Percentiles rank a stretch among this genome's conserved stretches.
phyloP scores from a whole-genome alignment of 1,140 invertebrate genomes.

The Drosophila micromelanica region DNA sequence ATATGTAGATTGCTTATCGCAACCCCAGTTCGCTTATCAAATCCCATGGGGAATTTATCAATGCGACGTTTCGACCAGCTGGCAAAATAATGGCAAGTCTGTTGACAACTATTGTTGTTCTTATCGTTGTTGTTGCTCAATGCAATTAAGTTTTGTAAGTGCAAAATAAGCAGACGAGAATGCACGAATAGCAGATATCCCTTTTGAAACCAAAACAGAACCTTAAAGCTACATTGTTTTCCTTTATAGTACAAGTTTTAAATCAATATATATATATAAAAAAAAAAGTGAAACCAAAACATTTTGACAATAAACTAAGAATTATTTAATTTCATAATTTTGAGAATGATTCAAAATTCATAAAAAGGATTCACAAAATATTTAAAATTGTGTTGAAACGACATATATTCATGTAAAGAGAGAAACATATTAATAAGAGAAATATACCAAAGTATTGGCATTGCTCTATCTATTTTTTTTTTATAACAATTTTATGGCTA shows the following conservation, averaged over 20 bases:
- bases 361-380: no score
- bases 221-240: no score
- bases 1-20: conserved; percentile 56
- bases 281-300: not conserved
- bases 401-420: no score
- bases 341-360: no score
- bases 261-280: no score
- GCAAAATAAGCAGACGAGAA: not conserved
- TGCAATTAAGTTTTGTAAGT: conserved; percentile 12
- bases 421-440: no score
- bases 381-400: no score
- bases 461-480: no score
- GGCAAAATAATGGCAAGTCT: conserved; percentile 21
- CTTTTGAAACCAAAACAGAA: not conserved
- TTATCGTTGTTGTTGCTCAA: not conserved
- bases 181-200: not conserved
- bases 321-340: no score
- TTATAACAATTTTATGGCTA: no score
- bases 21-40: conserved; percentile 36
- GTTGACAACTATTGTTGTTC: conserved; percentile 10
- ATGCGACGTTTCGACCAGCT: conserved; percentile 14
- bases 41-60: conserved; percentile 23
- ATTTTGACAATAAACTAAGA: not conserved
- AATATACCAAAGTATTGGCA: no score
- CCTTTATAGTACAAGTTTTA: no score